These are phyloP conservation scores for Setophaga petechia DNA, from an alignment of 2,113 vertebrate genomes.

Conservation along the genomic window DNA sequence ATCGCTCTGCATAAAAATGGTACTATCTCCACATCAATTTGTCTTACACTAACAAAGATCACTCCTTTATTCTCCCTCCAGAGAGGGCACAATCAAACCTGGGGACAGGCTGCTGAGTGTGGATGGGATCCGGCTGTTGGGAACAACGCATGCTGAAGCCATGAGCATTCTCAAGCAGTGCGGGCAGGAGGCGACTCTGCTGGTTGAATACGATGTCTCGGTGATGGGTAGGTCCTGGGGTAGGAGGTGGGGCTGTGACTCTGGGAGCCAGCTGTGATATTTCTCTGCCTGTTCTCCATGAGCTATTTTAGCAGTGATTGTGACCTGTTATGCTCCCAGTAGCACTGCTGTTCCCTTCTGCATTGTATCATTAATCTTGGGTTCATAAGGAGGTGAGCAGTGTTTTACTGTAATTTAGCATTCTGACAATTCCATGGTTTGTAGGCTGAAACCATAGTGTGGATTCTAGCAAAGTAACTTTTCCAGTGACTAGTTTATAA, in stretches of 20 bases:
- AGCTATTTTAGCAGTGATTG: constrained; percentile 7
- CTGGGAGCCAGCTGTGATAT: background rate
- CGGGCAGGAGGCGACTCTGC: constrained; percentile 93
- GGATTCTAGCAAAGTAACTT: constrained; percentile 50
- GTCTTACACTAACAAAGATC: constrained; percentile 50
- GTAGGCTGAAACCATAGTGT: constrained; percentile 20
- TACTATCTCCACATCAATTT: constrained; percentile 33
- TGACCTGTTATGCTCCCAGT: background rate
- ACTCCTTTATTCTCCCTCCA: constrained; percentile 69
- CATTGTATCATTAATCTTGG: constrained; percentile 47
- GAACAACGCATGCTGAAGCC: constrained; percentile 90
- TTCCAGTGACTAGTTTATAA: constrained; percentile 43
- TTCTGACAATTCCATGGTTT: constrained; percentile 41
- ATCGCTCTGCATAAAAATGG: constrained; percentile 11
- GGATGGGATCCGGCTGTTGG: constrained; percentile 94
- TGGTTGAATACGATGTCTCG: constrained; percentile 95
- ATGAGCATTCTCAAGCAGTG: constrained; percentile 98
- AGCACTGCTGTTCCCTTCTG: constrained; percentile 13
- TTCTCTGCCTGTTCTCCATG: constrained; percentile 17
- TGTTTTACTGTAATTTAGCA: constrained; percentile 45
- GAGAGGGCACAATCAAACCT: constrained; percentile 94
- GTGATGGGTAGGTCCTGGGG: constrained; percentile 86
- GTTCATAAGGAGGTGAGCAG: constrained; percentile 66
- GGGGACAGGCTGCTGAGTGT: constrained; percentile 95
- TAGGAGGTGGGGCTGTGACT: background rate